These are phyloP conservation scores for Lasioglossum baleicum DNA, from an alignment of 1,140 invertebrate species.

Conservation along the genomic window DNA sequence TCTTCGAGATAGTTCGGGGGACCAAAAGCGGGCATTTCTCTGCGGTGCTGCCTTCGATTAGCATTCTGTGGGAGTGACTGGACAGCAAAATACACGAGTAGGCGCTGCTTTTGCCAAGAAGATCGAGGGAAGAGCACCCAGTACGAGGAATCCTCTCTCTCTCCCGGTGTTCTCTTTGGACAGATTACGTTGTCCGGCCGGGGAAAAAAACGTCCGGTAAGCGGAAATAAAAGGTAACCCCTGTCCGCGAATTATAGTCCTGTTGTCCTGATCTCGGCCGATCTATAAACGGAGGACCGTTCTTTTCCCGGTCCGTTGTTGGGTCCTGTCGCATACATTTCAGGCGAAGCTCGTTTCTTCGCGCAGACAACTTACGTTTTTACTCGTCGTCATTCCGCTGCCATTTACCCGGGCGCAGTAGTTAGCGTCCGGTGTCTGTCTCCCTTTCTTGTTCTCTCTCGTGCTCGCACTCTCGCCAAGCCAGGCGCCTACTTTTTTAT, in stretches of 20 bases:
- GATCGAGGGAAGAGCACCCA: neutral
- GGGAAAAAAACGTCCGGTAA: neutral
- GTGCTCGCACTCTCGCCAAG: slow-evolving; percentile 1
- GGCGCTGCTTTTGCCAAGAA: neutral
- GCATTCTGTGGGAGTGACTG: neutral
- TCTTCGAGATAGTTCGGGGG: no score
- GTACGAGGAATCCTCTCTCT: neutral
- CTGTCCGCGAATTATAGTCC: neutral
- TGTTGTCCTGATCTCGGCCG: neutral
- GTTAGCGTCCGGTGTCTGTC: slow-evolving; percentile 5
- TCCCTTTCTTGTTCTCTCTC: no score
- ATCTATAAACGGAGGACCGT: slow-evolving; percentile 25
- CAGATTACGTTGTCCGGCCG: neutral
- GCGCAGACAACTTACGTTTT: neutral
- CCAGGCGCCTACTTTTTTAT: slow-evolving; percentile 53
- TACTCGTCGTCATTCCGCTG: slow-evolving; percentile 1
- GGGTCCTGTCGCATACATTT: neutral
- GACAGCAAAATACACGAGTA: neutral
- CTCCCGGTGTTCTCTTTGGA: neutral
- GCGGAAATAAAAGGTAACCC: slow-evolving; percentile 4
- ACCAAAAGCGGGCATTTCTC: no score
- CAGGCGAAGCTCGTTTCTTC: neutral
- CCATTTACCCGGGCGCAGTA: slow-evolving; percentile 24
- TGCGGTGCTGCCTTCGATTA: no score
- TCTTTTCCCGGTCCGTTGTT: neutral